phyloP scores from a whole-genome alignment of 2,888 invertebrate genomes.

The Autographa gamma region DNA sequence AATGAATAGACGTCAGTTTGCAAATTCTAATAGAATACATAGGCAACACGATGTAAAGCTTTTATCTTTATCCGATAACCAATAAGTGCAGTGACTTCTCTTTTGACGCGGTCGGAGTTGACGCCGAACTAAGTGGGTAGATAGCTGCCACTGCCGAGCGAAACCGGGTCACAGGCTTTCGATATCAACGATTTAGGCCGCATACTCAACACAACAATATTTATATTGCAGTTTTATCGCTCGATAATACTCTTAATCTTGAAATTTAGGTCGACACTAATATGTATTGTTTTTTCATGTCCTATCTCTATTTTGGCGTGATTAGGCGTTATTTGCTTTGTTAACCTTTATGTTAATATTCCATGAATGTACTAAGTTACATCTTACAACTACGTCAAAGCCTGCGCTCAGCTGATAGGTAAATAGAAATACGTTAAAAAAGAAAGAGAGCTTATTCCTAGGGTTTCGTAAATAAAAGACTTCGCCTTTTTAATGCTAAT shows the following conservation, averaged over 20 bases:
- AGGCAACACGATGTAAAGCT: constrained; percentile 21
- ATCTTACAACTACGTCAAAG: no score
- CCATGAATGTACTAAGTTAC: no score
- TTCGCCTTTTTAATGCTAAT: no score
- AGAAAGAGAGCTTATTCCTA: no score
- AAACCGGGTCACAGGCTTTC: constrained; percentile 66
- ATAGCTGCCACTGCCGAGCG: constrained; percentile 60
- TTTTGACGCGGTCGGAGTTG: constrained; percentile 58
- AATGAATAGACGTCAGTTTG: not conserved
- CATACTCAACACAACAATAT: constrained; percentile 42
- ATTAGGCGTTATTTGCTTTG: no score
- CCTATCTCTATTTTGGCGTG: no score
- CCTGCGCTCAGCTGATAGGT: no score
- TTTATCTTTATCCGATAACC: constrained; percentile 60
- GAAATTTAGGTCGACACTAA: constrained; percentile 6
- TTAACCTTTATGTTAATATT: no score
- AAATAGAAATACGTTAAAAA: no score
- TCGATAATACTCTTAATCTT: constrained; percentile 20
- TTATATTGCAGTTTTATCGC: constrained; percentile 40
- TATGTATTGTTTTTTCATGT: not conserved
- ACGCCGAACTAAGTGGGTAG: constrained; percentile 63
- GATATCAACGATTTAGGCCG: constrained; percentile 62
- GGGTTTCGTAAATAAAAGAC: no score
- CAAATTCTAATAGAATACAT: constrained; percentile 13
- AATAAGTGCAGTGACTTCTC: constrained; percentile 60